Evolutionary conservation across 2,888 invertebrate genomes (phyloP).

Genomic region (Glaucopsyche alexis): DNA sequence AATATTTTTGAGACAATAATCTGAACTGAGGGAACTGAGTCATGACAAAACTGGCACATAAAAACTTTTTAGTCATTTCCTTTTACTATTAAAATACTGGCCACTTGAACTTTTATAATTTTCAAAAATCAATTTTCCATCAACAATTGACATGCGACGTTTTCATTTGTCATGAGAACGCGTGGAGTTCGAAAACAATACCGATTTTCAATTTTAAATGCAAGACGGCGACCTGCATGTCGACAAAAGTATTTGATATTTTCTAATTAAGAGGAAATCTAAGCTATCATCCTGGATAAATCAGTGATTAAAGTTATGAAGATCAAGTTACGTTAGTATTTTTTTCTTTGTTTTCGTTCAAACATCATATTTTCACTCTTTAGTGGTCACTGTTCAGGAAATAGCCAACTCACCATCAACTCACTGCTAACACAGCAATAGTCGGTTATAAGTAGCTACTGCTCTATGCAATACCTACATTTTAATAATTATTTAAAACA

Average conservation of each 20-base stretch:
- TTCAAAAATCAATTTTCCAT: constrained; percentile 64
- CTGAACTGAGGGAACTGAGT: too few species aligned
- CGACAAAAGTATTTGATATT: constrained; percentile 13
- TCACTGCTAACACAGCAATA: too few species aligned
- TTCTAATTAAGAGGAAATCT: not conserved
- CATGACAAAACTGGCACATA: not conserved
- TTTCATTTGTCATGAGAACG: constrained; percentile 70
- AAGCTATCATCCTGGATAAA: constrained; percentile 71
- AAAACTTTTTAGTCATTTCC: not conserved
- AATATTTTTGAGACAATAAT: too few species aligned
- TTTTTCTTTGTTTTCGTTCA: constrained; percentile 27
- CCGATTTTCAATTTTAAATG: constrained; percentile 4
- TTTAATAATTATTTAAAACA: too few species aligned
- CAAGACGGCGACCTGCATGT: not conserved
- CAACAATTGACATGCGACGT: constrained; percentile 68
- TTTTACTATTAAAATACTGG: constrained; percentile 37
- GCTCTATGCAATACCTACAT: too few species aligned
- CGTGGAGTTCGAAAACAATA: constrained; percentile 66
- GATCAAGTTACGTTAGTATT: constrained; percentile 74
- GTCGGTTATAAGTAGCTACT: too few species aligned
- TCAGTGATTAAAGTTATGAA: constrained; percentile 78
- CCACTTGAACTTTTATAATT: constrained; percentile 51
- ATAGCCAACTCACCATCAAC: too few species aligned
- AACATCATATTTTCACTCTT: not conserved
- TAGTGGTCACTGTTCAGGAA: too few species aligned